Evolutionary conservation across 2,113 vertebrate species (phyloP), one percentile per base, ranked within the genome.

Genomic region (Oenanthe oenanthe): DNA sequence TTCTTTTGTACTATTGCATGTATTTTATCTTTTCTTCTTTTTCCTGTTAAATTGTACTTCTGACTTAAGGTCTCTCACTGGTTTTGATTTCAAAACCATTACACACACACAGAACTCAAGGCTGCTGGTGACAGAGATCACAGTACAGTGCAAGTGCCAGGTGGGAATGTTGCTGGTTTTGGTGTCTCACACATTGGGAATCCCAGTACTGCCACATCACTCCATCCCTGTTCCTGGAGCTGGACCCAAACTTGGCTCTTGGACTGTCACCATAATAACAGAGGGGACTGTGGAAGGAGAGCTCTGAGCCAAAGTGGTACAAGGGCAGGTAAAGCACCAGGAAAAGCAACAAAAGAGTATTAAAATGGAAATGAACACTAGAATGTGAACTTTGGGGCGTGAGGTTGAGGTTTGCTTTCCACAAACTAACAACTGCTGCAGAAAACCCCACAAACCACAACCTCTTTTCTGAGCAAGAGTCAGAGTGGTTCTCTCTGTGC

Each of bases 401-500:
- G 0, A 61, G 53, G 22, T 11, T 58, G 34, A 82, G 22, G 34
- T 72, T 57, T 47, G 15, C 36, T 79, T 53, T 86, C 75, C 66
- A 72, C 31, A 89, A 89, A 53, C 26, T 10, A 80, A 71, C 34
- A 66, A 45, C 2, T 42, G 32, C 20, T 89, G 66, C 18, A 82
- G 53, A 38, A 90, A 96, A 45, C 4, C 67, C 19, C 45, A 88
- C n/a, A 94, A 96, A 96, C 71, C 90, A 83, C 73, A 75, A 1
- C 8, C 18, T 58, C 42, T 40, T 89, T 86, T 80, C 74, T 91
- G 47, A 36, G 36, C 20, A 60, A 60, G 16, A 77, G 28, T 32
- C 81, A 74, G 50, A 66, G 47, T 4, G 8, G 36, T 24, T 51
- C 28, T 58, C 57, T n/a, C 32, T 60, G 34, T 88, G 43, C 60